phyloP scores from a whole-genome alignment of 2,797 vertebrate species.

The Anas acuta region DNA sequence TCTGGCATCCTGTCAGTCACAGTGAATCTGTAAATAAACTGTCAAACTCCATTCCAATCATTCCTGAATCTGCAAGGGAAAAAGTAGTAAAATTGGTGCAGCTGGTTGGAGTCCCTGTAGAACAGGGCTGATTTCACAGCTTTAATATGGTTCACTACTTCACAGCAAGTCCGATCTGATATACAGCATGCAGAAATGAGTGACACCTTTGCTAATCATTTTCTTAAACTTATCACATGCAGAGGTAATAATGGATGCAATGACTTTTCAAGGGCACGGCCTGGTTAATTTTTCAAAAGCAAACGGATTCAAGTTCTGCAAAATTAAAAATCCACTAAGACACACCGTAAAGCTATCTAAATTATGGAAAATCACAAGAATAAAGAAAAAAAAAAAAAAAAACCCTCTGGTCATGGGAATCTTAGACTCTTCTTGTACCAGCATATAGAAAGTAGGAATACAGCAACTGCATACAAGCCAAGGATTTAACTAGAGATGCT shows the following conservation, averaged over 20 bases:
- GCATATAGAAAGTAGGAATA: background rate
- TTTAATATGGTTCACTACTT: constrained; percentile 73
- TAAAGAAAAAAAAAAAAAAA: background rate
- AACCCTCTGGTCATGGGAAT: background rate
- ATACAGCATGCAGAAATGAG: constrained; percentile 61
- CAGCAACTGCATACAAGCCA: background rate
- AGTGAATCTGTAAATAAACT: constrained; percentile 75
- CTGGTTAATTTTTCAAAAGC: constrained; percentile 69
- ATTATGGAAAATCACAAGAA: background rate
- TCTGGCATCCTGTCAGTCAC: constrained; percentile 72
- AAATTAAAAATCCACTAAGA: constrained; percentile 59
- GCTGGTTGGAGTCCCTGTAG: constrained; percentile 55
- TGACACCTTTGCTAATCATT: constrained; percentile 76
- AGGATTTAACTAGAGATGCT: background rate
- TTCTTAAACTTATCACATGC: constrained; percentile 72
- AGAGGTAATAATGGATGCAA: constrained; percentile 64
- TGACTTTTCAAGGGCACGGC: constrained; percentile 70
- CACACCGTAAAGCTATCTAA: constrained; percentile 27
- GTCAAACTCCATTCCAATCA: constrained; percentile 74
- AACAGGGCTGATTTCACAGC: constrained; percentile 71
- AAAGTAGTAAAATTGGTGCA: constrained; percentile 65
- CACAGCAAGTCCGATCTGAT: constrained; percentile 69
- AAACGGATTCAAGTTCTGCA: constrained; percentile 30
- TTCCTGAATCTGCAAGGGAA: constrained; percentile 61
- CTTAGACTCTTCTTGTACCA: background rate